Evolutionary conservation across 2,888 invertebrate genomes (phyloP).

Genomic region (Elmis aenea): DNA sequence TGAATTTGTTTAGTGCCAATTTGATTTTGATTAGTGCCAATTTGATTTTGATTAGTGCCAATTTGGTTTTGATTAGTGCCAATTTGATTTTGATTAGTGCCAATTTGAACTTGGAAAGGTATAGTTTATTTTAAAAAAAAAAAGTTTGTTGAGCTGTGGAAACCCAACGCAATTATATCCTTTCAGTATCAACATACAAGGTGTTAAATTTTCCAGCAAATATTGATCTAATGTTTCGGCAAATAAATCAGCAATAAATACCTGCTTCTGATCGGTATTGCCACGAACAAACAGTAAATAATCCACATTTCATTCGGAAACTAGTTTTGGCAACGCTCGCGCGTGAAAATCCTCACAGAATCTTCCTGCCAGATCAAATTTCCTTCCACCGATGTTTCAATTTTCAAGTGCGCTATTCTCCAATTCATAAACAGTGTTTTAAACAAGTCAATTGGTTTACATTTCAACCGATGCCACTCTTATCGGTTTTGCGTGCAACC

Average conservation of each 20-base stretch:
- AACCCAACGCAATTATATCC: too few relatives aligned
- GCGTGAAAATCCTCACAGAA: not conserved
- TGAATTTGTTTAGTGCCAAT: too few relatives aligned
- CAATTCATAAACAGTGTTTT: constrained; percentile 41
- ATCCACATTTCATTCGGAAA: constrained; percentile 34
- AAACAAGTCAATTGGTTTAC: constrained; percentile 39
- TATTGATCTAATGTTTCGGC: too few relatives aligned
- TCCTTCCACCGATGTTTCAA: constrained; percentile 37
- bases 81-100: too few relatives aligned
- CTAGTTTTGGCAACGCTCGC: constrained; percentile 25
- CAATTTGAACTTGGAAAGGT: too few relatives aligned
- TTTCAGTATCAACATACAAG: too few relatives aligned
- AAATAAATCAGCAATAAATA: constrained; percentile 33
- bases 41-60: too few relatives aligned
- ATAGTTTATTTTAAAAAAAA: too few relatives aligned
- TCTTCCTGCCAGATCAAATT: constrained; percentile 19
- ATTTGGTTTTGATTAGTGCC: too few relatives aligned
- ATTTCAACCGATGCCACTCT: constrained; percentile 28
- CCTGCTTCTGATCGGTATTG: constrained; percentile 38
- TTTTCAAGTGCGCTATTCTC: constrained; percentile 36
- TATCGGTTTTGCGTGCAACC: constrained; percentile 12
- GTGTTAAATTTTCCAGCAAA: too few relatives aligned
- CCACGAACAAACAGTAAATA: constrained; percentile 36
- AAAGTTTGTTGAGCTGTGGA: too few relatives aligned
- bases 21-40: too few relatives aligned